Base-by-base conservation (phyloP, 2,797 vertebrate genomes). In the Xenopus petersii region DNA sequence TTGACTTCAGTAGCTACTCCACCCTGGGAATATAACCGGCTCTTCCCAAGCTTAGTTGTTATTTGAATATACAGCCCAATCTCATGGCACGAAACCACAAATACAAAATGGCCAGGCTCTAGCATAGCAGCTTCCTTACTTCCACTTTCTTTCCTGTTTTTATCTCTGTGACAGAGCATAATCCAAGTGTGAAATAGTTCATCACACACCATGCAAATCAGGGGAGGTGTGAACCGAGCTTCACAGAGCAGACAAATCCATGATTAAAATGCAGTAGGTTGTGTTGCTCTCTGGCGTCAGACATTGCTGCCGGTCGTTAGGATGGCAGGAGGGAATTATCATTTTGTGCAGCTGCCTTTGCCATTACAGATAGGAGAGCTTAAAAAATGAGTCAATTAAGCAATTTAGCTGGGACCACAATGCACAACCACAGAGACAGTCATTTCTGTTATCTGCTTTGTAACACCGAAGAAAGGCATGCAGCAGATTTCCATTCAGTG, bases 241-340 rank as follows among this genome's bases (percentile, higher is more conserved):
- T 75, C 80, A 69, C 75, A 33, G 67, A 83, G 64, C 54, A 79
- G 78, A 68, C 47, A 85, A 51, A 81, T 82, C 81, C 13, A 0
- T 81, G 77, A 85, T 87, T 86, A 83, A 87, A 85, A 86, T 77
- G 64, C 73, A 71, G 70, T 60, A 64, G 79, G 70, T 79, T 80
- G 59, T 68, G 77, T 71, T 74, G 64, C 77, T 56, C 33, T 83
- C 62, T 66, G 85, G 75, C 77, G 76, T 87, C 83, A 78, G 81
- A 76, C 83, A 81, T 71, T 75, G 80, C 80, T 60, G 15, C 78
- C 64, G 87, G 83, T 83, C 81, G 79, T 64, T 59, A 72, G 80
- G 79, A 75, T 75, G 69, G 82, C 80, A 81, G 74, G 78, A 79
- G 78, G 79, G 79, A 85, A 80, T 89, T 88, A 89, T 87, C 85